Evolutionary conservation across 2,888 invertebrate species (phyloP), one percentile per base, ranked within the genome.

Genomic region (Koerneria pararmatus): DNA sequence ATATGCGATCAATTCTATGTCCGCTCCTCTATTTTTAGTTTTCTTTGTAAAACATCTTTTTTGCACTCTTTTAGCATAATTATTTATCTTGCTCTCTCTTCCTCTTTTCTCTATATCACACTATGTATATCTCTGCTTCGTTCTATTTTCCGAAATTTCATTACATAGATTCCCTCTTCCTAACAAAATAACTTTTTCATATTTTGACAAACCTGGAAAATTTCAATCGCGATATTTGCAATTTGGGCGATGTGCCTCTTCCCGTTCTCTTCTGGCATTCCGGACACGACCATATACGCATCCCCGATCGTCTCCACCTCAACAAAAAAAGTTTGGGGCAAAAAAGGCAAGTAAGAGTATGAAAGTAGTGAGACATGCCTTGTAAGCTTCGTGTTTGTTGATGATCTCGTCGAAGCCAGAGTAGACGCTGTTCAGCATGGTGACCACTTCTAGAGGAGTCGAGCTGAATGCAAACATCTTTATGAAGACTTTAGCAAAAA

Each of bases 381-480:
- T 76, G 65, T 73, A 76, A 6, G 69, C 68, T 27, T 73, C 69
- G 57, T 74, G 64, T 48, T 74, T 71, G 58, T 71, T 75, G 68
- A 80, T 79, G 22, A 74, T 67, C 8, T 74, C 72, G 63, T 80
- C 80, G 65, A 80, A 80, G 19, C 80, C 79, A 29, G 76, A 76
- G 71, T 80, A 80, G 19, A 80, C 69, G n/a, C 68, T 69, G 67
- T 77, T 78, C 27, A 77, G 69, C n/a, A 74, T 68, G 8, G 51
- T 68, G 34, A 76, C 76, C 1, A 80, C 78, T 27, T 62, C 62
- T 35, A 62, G 62, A 34, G 62, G 62, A 34, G 62, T 62, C 11
- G 62, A 62, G 32, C 51, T 62, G n/a, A n/a, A n/a, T 15, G 11
- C n/a, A 41, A 11, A 41, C 11, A 15, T 15, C 11, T 41, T 41